These are phyloP conservation scores for Cynoglossus semilaevis DNA, from an alignment of 2,113 vertebrate genomes.

Conservation along the genomic window DNA sequence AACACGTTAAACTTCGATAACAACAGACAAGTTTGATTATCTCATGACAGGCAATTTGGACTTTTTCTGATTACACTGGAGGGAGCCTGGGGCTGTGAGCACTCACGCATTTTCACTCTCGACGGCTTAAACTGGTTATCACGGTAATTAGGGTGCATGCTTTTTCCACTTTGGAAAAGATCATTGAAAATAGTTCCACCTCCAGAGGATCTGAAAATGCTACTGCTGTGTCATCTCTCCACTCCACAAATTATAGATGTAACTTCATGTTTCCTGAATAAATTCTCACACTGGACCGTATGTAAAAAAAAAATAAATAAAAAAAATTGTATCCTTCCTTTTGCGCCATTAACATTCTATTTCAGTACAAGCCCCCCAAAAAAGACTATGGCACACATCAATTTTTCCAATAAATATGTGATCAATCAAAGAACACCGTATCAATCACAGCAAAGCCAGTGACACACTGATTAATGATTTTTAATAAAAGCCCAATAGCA, in stretches of 20 bases:
- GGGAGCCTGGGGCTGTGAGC: conserved; percentile 54
- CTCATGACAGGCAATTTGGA: conserved; percentile 44
- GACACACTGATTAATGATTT: conserved; percentile 53
- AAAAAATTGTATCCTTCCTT: neutral
- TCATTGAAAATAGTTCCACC: conserved; percentile 17
- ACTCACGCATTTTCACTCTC: conserved; percentile 49
- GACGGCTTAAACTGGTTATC: conserved; percentile 61
- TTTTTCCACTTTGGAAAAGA: conserved; percentile 30
- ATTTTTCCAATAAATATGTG: conserved; percentile 36
- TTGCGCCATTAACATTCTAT: conserved; percentile 15
- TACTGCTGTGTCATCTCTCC: too few species aligned
- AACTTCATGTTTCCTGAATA: too few species aligned
- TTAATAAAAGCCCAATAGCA: conserved; percentile 49
- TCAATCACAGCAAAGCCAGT: conserved; percentile 30
- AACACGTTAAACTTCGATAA: conserved; percentile 48
- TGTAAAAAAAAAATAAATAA: too few species aligned
- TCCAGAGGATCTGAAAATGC: too few species aligned
- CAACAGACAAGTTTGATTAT: conserved; percentile 59
- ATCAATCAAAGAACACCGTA: conserved; percentile 41
- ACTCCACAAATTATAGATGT: too few species aligned
- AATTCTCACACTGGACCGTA: too few species aligned
- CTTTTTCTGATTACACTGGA: conserved; percentile 60
- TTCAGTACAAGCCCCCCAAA: neutral
- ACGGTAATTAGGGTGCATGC: conserved; percentile 61
- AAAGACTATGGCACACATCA: conserved; percentile 26